A percentile compares a stretch with the other conserved stretches of the same genome.
phyloP scores from a whole-genome alignment of 2,113 vertebrate genomes.

The Circaetus gallicus region DNA sequence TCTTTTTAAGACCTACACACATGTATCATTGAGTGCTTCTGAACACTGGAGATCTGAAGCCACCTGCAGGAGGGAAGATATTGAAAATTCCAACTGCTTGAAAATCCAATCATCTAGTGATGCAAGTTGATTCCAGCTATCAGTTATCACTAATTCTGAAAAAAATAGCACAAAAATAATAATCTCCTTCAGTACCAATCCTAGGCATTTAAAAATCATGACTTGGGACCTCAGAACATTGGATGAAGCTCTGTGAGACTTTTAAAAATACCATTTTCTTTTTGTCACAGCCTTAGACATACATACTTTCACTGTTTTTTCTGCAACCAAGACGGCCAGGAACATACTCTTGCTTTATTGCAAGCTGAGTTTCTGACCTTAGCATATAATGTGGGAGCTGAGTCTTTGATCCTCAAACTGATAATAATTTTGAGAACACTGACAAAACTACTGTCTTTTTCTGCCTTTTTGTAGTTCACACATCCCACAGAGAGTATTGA shows the following conservation, averaged over 20 bases:
- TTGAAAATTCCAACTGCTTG: not conserved
- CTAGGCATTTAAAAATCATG: not conserved
- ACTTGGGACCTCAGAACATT: not conserved
- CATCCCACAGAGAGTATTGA: not conserved
- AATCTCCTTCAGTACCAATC: fast-evolving
- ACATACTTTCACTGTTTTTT: not conserved
- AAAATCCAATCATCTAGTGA: not conserved
- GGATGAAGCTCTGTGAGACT: not conserved
- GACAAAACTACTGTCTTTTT: not conserved
- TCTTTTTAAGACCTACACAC: not conserved
- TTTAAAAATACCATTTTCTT: not conserved
- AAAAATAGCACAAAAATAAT: not conserved
- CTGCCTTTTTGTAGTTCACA: not conserved
- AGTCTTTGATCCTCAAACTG: not conserved
- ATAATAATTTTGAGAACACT: not conserved
- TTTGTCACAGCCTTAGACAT: not conserved
- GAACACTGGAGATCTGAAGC: not conserved
- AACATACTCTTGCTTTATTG: fast-evolving
- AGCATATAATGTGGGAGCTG: fast-evolving
- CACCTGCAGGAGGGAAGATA: not conserved
- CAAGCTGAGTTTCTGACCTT: not conserved
- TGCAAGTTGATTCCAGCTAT: not conserved
- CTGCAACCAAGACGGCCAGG: not conserved
- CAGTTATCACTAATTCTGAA: not conserved
- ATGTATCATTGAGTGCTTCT: fast-evolving